A percentile compares a stretch with the other conserved stretches of the same genome.
phyloP scores from a whole-genome alignment of 2,888 invertebrate genomes.

The Aspidapion aeneum region DNA sequence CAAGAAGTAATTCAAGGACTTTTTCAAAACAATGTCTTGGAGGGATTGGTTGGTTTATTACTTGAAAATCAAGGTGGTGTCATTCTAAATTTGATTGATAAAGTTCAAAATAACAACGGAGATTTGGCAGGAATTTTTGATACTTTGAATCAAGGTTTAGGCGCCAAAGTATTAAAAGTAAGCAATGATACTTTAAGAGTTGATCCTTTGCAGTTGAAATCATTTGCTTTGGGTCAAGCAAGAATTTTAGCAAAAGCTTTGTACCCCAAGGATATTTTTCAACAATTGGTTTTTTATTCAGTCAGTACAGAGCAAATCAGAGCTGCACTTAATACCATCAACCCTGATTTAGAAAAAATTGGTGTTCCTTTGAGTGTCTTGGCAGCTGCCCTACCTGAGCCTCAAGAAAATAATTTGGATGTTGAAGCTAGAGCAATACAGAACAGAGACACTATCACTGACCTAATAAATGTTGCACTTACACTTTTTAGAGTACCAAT shows the following conservation, averaged over 20 bases:
- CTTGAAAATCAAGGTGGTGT: neutral
- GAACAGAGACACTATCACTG: neutral
- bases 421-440: neutral
- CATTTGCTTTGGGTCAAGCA: conserved; percentile 1
- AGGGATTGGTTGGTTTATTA: neutral
- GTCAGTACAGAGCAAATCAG: neutral
- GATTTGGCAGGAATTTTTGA: neutral
- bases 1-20: neutral
- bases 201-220: neutral
- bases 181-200: neutral
- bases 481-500: neutral
- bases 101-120: neutral
- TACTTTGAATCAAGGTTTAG: neutral
- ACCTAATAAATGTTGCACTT: neutral
- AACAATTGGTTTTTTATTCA: neutral
- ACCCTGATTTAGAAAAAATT: neutral
- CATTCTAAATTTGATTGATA: neutral
- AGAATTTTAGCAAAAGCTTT: neutral
- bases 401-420: neutral
- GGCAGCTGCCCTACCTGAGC: neutral
- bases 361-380: neutral
- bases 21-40: neutral
- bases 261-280: neutral
- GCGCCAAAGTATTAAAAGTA: neutral
- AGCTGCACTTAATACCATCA: neutral